These are phyloP conservation scores for Pampusana beccarii DNA, from an alignment of 2,113 vertebrate species.

Conservation along the genomic window DNA sequence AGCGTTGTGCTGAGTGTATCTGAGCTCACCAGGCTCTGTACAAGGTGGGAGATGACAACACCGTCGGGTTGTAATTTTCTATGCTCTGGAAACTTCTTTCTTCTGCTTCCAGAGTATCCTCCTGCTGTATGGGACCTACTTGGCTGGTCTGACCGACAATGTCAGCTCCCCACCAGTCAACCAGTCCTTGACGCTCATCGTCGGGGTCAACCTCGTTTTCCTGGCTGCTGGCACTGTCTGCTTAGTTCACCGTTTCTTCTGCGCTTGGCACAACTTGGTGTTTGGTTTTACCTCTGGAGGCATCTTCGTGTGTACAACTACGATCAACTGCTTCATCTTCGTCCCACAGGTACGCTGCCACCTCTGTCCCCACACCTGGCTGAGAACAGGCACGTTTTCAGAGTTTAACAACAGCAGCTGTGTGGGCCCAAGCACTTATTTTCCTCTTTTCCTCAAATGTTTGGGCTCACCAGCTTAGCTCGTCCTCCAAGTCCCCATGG, in stretches of 20 bases:
- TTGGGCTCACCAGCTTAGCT: background rate
- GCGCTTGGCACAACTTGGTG: slow-evolving; percentile 89
- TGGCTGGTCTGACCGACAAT: slow-evolving; percentile 90
- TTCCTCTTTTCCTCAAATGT: background rate
- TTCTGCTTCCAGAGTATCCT: slow-evolving; percentile 81
- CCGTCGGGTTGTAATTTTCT: slow-evolving; percentile 29
- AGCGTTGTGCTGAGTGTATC: background rate
- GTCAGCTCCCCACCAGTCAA: slow-evolving; percentile 95
- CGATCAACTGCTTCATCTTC: slow-evolving; percentile 93
- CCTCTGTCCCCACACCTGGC: background rate
- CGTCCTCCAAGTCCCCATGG: background rate
- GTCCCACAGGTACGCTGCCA: slow-evolving; percentile 86
- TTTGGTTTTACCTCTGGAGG: slow-evolving; percentile 89
- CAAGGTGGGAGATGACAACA: background rate
- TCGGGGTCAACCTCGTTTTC: slow-evolving; percentile 84
- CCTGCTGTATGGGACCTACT: slow-evolving; percentile 90
- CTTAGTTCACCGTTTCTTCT: slow-evolving; percentile 84
- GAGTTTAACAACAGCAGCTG: background rate
- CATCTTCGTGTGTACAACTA: slow-evolving; percentile 91
- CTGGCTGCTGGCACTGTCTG: slow-evolving; percentile 78
- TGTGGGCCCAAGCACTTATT: background rate
- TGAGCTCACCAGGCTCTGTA: background rate
- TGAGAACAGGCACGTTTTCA: accelerated
- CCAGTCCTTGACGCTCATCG: slow-evolving; percentile 92
- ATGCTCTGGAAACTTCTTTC: slow-evolving; percentile 12